Base-by-base conservation (phyloP, 2,113 vertebrate genomes). In the Lathamus discolor region DNA sequence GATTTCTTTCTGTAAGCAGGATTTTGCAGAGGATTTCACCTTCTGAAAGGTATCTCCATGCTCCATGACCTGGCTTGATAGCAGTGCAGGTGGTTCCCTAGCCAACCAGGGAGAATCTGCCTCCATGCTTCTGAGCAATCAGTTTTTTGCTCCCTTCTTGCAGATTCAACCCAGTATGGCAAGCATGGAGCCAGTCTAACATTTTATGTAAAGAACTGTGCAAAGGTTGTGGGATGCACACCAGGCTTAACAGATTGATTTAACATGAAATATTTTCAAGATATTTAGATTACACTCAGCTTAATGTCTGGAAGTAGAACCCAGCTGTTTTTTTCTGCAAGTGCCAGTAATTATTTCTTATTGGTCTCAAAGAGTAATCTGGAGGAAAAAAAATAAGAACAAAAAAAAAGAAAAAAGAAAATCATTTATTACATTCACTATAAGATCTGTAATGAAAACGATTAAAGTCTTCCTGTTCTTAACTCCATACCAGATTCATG, bases 161-260 rank as follows among this genome's bases (percentile, higher is more conserved):
- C n/a, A 81, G 27, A 17, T 28, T 72, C 25, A 43, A 51, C 14
- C n/a, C 29, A 17, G 12, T 48, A 68, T 79, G 57, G 18, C 19
- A 91, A 90, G 62, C 35, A 48, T 9, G 46, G 16, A 87, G 4
- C 1, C 33, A 46, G 20, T 64, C 66, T 46, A 63, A 73, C 5
- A 10, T 28, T 52, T 79, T 92, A 88, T 37, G 12, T 66, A 10
- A 80, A 86, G 48, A 61, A 43, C 24, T 91, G 4, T 64, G 41
- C 37, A 72, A 88, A 92, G 28, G 35, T 73, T 91, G 46, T 86
- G 41, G 62, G 49, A 72, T 79, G 49, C n/a, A 55, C 61, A 86
- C 7, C 54, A 80, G 74, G 17, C 48, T 85, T 93, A 92, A 82
- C 29, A 92, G 88, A 93, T 78, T 88, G 44, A 94, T 88, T 94